Evolutionary conservation across 2,797 vertebrate species (phyloP), one percentile per base, ranked within the genome.

Genomic region (Serranus cabrilla): DNA sequence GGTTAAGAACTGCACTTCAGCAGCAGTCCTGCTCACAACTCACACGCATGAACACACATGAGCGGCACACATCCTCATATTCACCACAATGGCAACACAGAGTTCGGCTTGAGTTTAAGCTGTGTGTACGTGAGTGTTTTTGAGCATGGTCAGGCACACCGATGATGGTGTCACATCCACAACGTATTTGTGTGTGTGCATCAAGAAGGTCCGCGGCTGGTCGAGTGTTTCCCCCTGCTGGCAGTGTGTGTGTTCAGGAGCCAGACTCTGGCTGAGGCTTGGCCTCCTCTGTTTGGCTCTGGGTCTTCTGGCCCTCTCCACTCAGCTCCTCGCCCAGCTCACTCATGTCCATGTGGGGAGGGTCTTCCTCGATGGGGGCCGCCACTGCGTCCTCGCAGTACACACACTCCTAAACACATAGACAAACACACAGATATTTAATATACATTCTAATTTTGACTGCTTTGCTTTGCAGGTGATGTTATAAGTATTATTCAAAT

Each of bases 291-390:
- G 88, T 69, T 76, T 86, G 85, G 71, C 70, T 93, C 62, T 87
- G 91, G 59, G 86, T 31, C n/a, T 52, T 85, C 68, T 76, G 82
- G 39, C 81, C 84, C 39, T 93, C 91, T 31, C 88, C 94, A 65
- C 39, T 82, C 42, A 93, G 71, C 51, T 96, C 96, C 49, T 93
- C 92, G 5, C 92, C 90, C 82, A 93, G 77, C 46, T 94, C 95
- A 4, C 93, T 87, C 77, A 97, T 92, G 72, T 97, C 95, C 91
- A 96, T 92, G 58, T 96, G 90, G 8, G 95, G 90, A 20, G 94
- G 70, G 60, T 94, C 92, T 12, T 96, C 96, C 54, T 97, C 94
- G 0, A 93, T 88, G 0, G 90, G 88, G 0, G 82, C 45, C 4
- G 89, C 90, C 10, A 91, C 81, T 5, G 68, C 71, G n/a, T 94